Conservation (phyloP, 2,113 vertebrate species). For the Mormyrus lacerda region DNA sequence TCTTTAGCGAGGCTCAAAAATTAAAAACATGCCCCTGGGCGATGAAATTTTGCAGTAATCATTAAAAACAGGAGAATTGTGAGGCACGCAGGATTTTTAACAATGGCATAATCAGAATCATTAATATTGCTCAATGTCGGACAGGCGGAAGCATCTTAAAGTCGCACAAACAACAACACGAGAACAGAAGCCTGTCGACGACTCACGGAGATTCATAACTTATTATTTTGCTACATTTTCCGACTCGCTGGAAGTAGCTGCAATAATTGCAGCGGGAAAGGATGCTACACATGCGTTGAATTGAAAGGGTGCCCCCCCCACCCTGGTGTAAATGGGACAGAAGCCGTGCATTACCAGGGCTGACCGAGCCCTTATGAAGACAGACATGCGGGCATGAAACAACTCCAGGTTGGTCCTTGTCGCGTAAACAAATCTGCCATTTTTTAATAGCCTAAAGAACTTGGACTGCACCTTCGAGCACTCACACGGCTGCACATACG, state of each 20-base stretch:
- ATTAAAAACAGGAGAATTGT: conserved; percentile 97
- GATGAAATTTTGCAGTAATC: conserved; percentile 84
- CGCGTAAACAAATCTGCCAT: conserved; percentile 56
- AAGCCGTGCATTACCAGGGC: neutral
- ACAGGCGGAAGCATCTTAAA: conserved; percentile 78
- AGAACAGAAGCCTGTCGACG: conserved; percentile 16
- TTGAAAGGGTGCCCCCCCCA: neutral
- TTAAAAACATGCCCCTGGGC: conserved; percentile 92
- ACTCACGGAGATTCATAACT: neutral
- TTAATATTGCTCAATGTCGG: conserved; percentile 90
- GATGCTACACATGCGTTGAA: neutral
- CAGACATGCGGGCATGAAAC: conserved; percentile 47
- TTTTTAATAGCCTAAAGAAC: conserved; percentile 31
- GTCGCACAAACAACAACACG: conserved; percentile 58
- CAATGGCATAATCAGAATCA: conserved; percentile 96
- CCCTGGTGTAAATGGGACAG: neutral
- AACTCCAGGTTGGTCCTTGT: conserved; percentile 59
- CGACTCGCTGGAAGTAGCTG: neutral
- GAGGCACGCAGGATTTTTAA: conserved; percentile 86
- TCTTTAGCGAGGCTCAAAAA: conserved; percentile 93
- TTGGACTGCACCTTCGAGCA: neutral
- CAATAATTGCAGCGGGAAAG: neutral
- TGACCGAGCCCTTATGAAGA: conserved; percentile 14
- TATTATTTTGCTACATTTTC: neutral
- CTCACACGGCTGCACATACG: neutral